A percentile compares a stretch with the other conserved stretches of the same genome.
These are phyloP conservation scores for Xenotilapia leptura DNA, from an alignment of 2,113 vertebrate species.

Conservation along the genomic window DNA sequence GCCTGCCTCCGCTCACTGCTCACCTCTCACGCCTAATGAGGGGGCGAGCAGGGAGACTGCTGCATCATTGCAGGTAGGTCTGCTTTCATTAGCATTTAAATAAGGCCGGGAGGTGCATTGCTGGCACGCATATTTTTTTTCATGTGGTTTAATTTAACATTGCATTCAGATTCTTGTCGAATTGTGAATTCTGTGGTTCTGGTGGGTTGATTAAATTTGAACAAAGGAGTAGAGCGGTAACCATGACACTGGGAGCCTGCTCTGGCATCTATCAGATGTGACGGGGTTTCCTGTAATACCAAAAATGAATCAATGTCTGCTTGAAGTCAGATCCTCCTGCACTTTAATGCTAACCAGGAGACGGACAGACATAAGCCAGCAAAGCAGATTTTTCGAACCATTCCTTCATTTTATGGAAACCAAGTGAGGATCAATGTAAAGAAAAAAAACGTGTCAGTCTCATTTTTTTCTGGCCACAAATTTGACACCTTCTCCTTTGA, in stretches of 20 bases:
- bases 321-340: background rate
- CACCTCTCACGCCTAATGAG: constrained; percentile 38
- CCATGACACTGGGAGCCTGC: background rate
- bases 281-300: background rate
- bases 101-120: background rate
- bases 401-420: background rate
- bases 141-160: constrained; percentile 14
- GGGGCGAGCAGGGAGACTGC: constrained; percentile 1
- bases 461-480: background rate
- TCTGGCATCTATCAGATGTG: background rate
- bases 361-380: background rate
- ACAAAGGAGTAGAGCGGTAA: background rate
- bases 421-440: background rate
- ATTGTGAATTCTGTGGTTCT: background rate
- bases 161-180: background rate
- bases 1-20: background rate
- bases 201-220: constrained; percentile 8
- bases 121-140: background rate
- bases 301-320: background rate
- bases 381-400: background rate
- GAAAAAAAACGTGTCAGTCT: background rate
- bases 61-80: constrained; percentile 38
- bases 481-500: too few relatives aligned
- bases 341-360: background rate
- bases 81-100: constrained; percentile 53